These are phyloP conservation scores for Empis stercorea DNA, from an alignment of 2,888 invertebrate genomes.

Conservation along the genomic window DNA sequence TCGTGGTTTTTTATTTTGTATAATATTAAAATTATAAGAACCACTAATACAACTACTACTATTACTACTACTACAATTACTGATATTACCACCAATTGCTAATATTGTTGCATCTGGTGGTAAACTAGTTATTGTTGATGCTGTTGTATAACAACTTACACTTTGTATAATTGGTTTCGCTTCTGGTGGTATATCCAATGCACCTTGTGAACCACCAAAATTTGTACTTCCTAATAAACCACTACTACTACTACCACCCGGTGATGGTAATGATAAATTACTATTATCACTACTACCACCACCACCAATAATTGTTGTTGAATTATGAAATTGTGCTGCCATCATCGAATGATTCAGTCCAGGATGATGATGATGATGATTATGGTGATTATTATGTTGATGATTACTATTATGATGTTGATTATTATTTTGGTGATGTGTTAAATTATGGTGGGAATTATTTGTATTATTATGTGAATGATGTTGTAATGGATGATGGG, in stretches of 20 bases:
- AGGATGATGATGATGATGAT: conserved; percentile 44
- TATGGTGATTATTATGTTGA: conserved; percentile 47
- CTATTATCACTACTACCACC: conserved; percentile 40
- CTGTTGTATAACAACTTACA: conserved; percentile 49
- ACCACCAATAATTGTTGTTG: background rate
- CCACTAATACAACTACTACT: background rate
- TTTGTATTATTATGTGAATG: background rate
- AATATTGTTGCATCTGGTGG: background rate
- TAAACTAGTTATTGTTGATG: too few species aligned
- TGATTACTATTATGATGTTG: conserved; percentile 47
- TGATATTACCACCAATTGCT: background rate
- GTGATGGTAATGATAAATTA: conserved; percentile 67
- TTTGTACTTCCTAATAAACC: background rate
- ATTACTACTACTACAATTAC: background rate
- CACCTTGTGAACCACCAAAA: background rate
- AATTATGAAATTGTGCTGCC: conserved; percentile 10
- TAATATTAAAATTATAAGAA: background rate
- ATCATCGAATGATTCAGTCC: conserved; percentile 13
- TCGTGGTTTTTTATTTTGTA: background rate
- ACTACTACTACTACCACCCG: conserved; percentile 43
- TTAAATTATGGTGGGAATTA: background rate
- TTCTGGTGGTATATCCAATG: background rate
- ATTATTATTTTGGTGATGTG: conserved; percentile 16
- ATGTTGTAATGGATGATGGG: conserved; percentile 11
- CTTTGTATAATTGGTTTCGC: conserved; percentile 56